Evolutionary conservation across 2,888 invertebrate genomes (phyloP), one percentile per base, ranked within the genome.

Genomic region (Desoria tigrina): DNA sequence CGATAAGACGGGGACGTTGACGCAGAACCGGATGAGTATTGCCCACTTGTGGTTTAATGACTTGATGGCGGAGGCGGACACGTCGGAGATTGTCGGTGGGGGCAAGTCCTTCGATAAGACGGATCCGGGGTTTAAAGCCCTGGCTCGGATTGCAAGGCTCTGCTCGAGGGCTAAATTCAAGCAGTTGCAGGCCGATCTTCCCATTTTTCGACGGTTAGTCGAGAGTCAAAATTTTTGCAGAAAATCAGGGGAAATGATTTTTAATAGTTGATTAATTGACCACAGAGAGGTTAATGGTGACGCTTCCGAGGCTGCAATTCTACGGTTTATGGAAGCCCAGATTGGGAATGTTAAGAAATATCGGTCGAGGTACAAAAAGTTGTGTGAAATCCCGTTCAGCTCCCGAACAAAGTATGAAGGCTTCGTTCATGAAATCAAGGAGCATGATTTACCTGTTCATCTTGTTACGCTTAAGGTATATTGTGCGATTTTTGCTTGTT

Each of bases 331-430:
- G 57, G 68, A 74, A 63, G 50, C 56, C 4, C 64, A 69, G 24
- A 32, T 69, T 21, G 73, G 73, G 21, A 65, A 65, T 45, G 70
- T 74, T 0, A 61, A 66, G 42, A 67, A 69, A 26, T 73, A 71
- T 61, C 45, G 74, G 21, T 63, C 62, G 55, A 65, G 65, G n/a
- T 69, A 67, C 53, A 66, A 66, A 11, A 73, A 69, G 57, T 32
- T 74, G n/a, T 74, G 66, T 61, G 74, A 74, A 55, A 65, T 74
- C 14, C 76, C 75, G 2, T 75, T 75, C 61, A 75, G 74, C 49
- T 74, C 73, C 11, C 61, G 71, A 1, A 71, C 65, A 2, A 76
- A 74, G 56, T 66, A 67, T 57, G 73, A 76, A 65, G 59, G 65
- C 2, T 74, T 68, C 16, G 71, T 76, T 16, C 73, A 76, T 42